phyloP scores from a whole-genome alignment of 2,888 invertebrate genomes.

The Crocallis elinguaria region DNA sequence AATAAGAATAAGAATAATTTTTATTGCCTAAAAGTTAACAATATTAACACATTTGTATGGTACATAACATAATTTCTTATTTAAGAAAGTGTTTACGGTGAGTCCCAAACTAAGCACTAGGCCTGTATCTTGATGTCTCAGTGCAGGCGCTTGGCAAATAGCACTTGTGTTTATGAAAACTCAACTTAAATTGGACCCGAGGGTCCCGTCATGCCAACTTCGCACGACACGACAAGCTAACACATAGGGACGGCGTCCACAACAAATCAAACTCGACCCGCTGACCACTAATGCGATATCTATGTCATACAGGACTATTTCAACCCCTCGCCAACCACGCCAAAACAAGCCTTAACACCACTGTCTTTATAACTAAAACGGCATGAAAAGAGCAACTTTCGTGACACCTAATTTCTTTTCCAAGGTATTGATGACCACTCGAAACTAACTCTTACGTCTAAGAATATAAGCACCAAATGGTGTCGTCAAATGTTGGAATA shows the following conservation, averaged over 20 bases:
- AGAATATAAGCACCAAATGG: background rate
- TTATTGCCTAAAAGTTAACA: too few relatives aligned
- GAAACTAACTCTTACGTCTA: slow-evolving; percentile 6
- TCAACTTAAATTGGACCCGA: slow-evolving; percentile 2
- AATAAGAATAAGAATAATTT: too few relatives aligned
- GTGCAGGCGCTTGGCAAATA: too few relatives aligned
- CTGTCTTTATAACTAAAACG: background rate
- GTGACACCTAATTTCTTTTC: slow-evolving; percentile 2
- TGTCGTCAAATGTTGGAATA: background rate
- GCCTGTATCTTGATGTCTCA: too few relatives aligned
- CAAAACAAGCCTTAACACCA: slow-evolving; percentile 4
- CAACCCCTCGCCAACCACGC: background rate
- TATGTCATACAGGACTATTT: background rate
- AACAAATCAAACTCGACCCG: slow-evolving; percentile 13
- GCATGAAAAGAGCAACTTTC: background rate
- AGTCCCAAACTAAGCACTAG: too few relatives aligned
- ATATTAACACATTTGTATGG: too few relatives aligned
- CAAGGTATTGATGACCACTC: background rate
- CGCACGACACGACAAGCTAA: slow-evolving; percentile 4
- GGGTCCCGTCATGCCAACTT: slow-evolving; percentile 1
- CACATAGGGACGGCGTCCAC: slow-evolving; percentile 2
- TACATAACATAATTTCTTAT: too few relatives aligned
- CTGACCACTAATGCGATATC: slow-evolving; percentile 21
- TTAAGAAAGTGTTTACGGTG: too few relatives aligned
- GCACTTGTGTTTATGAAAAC: slow-evolving; percentile 1